A percentile compares a stretch with the other conserved stretches of the same genome.
Evolutionary conservation across 2,113 vertebrate genomes (phyloP).

Genomic region (Xenus cinereus): DNA sequence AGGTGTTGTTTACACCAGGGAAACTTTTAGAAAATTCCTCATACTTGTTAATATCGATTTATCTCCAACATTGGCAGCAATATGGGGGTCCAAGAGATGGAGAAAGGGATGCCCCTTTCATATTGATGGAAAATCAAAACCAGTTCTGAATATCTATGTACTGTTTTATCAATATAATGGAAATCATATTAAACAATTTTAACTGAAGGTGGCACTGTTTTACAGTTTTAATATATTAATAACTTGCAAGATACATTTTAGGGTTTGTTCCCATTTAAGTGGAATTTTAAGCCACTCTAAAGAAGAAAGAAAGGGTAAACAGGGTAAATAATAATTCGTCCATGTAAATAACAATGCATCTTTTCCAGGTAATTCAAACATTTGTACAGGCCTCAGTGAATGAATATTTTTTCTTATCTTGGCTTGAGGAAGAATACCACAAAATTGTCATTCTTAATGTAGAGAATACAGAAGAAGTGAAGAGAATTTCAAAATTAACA

Average conservation of each 20-base stretch:
- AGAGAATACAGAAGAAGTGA: not conserved
- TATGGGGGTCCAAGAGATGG: not conserved
- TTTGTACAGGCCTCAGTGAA: not conserved
- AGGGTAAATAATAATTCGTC: not conserved
- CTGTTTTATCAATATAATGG: not conserved
- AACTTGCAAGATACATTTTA: not conserved
- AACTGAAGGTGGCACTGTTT: constrained; percentile 69
- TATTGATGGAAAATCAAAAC: not conserved
- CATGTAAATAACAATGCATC: not conserved
- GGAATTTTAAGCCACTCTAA: not conserved
- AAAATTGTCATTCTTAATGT: not conserved
- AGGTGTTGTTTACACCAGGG: not conserved
- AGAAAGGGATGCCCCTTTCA: not conserved
- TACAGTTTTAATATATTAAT: constrained; percentile 45
- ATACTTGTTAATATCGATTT: not conserved
- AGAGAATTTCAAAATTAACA: not conserved
- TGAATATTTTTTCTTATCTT: not conserved
- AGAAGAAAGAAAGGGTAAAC: not conserved
- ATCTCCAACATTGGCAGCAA: not conserved
- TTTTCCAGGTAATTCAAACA: not conserved
- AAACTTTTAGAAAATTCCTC: not conserved
- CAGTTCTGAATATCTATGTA: not conserved
- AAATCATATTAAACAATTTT: constrained; percentile 29
- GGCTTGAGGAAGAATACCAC: not conserved
- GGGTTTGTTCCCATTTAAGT: not conserved